Base-by-base conservation (phyloP, 1,140 invertebrate genomes). In the Hylaeus volcanicus region DNA sequence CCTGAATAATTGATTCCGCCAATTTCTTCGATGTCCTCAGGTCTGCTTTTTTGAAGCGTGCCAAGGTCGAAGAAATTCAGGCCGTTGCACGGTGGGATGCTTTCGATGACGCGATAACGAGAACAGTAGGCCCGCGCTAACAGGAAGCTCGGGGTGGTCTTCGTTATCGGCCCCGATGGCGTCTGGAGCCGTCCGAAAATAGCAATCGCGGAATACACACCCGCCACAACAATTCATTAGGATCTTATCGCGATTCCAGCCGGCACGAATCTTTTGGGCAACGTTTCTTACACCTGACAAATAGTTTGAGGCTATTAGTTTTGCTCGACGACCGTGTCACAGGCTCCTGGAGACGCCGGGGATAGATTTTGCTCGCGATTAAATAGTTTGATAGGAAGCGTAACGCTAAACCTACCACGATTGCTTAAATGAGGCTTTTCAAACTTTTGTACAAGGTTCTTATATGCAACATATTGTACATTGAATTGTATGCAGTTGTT, bases 41-140 rank as follows among this genome's bases (percentile, higher is more conserved):
- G 41, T 51, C 41, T 37, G 41, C 74, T 79, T 79, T 79, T 79
- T 79, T 65, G 51, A 79, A 79, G 77, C 71, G 61, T 79, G 77
- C 77, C 77, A 79, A 79, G 77, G 77, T 79, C 71, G 61, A n/a
- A 45, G 64, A 58, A 65, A 79, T 79, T 65, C 53, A 79, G 77
- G 77, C 61, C 70, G 41, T 74, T 79, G 70, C 70, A 73, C 77
- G 77, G 61, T 65, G 43, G 77, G 77, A 79, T 48, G 53, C 53
- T 73, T 79, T 56, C 58, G 77, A 79, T 79, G 71, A 53, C 60
- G 5, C 51, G 60, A 74, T 65, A 65, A 41, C 11, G 14, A 26
- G 14, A 51, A 64, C 58, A 58, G 60, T 78, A 63, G 61, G 12
- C 37, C 61, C 15, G 45, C 26, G 65, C 45, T 51, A 68, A 51